Evolutionary conservation across 2,888 invertebrate genomes (phyloP).

Genomic region (Euclidia mi): DNA sequence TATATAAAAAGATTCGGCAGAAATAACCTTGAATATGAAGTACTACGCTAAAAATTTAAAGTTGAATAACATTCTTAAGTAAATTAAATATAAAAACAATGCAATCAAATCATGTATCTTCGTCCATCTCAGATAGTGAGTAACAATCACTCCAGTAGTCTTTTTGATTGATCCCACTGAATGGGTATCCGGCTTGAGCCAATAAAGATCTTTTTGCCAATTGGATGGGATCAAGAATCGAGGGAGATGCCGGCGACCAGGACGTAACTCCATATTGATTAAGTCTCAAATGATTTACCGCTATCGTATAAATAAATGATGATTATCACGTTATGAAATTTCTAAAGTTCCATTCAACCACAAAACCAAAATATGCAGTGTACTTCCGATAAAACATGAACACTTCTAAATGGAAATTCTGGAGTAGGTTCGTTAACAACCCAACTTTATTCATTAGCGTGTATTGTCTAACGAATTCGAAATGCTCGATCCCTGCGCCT

Average conservation of each 20-base stretch:
- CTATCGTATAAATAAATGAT: conserved; percentile 18
- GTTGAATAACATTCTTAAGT: no score
- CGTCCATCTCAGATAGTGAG: conserved; percentile 59
- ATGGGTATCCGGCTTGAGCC: conserved; percentile 77
- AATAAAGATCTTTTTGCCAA: conserved; percentile 83
- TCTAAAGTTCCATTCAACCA: conserved; percentile 43
- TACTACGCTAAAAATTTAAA: no score
- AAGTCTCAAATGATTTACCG: no score
- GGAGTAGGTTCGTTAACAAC: conserved; percentile 85
- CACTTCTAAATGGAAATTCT: conserved; percentile 83
- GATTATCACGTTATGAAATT: conserved; percentile 39
- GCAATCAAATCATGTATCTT: conserved; percentile 60
- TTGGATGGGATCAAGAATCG: conserved; percentile 74
- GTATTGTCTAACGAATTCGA: conserved; percentile 86
- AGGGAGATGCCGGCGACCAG: conserved; percentile 54
- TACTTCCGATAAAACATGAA: conserved; percentile 77
- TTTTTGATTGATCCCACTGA: conserved; percentile 74
- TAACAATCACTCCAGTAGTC: conserved; percentile 74
- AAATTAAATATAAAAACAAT: no score
- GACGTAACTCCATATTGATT: no score
- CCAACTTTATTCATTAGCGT: conserved; percentile 88
- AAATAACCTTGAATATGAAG: no score
- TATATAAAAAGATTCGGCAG: no score
- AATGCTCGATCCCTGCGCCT: conserved; percentile 69
- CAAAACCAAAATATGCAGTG: conserved; percentile 70